Base-by-base conservation (phyloP, 2,888 invertebrate genomes). In the Acanthosepion esculentum region DNA sequence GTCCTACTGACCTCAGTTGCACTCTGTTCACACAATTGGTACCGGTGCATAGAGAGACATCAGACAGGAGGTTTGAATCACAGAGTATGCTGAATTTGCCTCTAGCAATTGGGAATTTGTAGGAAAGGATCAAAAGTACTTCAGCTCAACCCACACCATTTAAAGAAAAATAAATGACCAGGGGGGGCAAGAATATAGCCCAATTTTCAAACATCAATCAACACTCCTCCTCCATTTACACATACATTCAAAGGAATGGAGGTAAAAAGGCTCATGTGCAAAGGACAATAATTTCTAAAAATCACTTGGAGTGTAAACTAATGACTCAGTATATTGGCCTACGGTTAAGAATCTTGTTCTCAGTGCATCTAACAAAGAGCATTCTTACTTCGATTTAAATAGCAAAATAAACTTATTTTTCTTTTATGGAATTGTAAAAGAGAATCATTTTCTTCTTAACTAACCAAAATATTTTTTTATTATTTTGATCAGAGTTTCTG, bases 151-250 rank as follows among this genome's bases (percentile, higher is more conserved):
- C 41, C 5, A 12, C 20, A n/a, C n/a, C 78, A 78, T 26, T n/a
- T 78, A 29, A 78, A n/a, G 29, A 10, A 78, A n/a, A n/a, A 78
- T 33, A n/a, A 33, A 78, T n/a, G n/a, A 78, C 15, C n/a, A 2
- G 3, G 15, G n/a, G 29, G 12, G 6, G 0, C 4, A n/a, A 78
- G 12, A 78, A n/a, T 12, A n/a, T n/a, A n/a, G 78, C n/a, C 78
- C n/a, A 78, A n/a, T 78, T 78, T 18, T 78, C n/a, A 78, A 78
- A 78, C 78, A 78, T 78, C 78, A 78, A 78, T 78, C 78, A 78
- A 78, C 29, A 7, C 8, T 15, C n/a, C n/a, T 1, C 78, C 12
- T 1, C 29, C n/a, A 10, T 78, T 10, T 26, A 23, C 8, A 23
- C 23, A 26, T 4, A 26, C 23, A 64, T 8, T 15, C 15, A 78